Percentiles rank a stretch among this genome's conserved stretches.
Conservation (phyloP, 2,797 vertebrate genomes). For the Urocyon cinereoargenteus region DNA sequence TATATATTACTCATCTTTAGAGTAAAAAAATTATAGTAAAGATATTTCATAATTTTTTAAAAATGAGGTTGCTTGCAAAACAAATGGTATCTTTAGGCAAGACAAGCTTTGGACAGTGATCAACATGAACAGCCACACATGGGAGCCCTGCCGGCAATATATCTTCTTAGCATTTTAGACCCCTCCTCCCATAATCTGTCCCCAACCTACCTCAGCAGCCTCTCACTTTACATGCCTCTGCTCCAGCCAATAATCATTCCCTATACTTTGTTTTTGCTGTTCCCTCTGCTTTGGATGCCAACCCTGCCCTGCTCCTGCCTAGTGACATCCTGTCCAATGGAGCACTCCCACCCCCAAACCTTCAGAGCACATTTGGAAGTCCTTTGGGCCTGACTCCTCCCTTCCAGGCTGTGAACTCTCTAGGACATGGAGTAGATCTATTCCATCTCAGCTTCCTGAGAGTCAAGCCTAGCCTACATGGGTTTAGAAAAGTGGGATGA, state of each 20-base stretch:
- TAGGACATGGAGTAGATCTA: neutral
- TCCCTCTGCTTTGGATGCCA: neutral
- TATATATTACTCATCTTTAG: slow-evolving; percentile 14
- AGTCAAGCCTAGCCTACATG: neutral
- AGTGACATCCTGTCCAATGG: neutral
- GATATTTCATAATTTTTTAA: slow-evolving; percentile 53
- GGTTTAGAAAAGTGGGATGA: neutral
- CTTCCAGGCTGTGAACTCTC: neutral
- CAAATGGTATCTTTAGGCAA: neutral
- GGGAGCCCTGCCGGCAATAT: neutral
- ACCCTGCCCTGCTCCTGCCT: neutral
- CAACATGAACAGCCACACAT: neutral
- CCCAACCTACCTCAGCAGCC: neutral
- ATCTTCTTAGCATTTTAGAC: neutral
- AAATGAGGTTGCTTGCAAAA: neutral
- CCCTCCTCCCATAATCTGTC: neutral
- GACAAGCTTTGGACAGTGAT: neutral
- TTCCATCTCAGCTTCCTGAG: neutral
- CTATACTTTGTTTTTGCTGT: neutral
- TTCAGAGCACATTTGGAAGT: neutral
- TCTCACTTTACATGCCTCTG: neutral
- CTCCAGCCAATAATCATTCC: neutral
- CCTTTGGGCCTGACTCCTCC: neutral
- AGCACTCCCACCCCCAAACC: neutral
- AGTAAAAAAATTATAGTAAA: neutral